Base-by-base conservation (phyloP, 1,140 invertebrate genomes). In the Drosophila pachea region DNA sequence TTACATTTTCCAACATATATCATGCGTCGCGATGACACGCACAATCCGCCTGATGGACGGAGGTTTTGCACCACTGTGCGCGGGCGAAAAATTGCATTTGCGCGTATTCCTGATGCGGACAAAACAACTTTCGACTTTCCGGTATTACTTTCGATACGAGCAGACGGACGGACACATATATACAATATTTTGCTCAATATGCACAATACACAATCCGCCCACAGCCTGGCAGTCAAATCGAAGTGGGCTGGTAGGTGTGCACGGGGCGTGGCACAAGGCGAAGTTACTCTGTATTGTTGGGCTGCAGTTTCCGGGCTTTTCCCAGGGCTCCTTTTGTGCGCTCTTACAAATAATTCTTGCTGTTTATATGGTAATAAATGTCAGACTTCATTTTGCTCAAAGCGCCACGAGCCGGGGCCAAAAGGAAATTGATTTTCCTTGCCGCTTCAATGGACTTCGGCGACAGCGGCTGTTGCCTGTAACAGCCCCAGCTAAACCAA, bases 321-420 rank as follows among this genome's bases (percentile, higher is more conserved):
- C 63, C 60, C 65, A 72, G 32, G 48, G 62, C 50, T 56, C 33
- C 58, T 42, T 78, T 82, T 83, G 78, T 72, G 56, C 42, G 60
- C 38, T 48, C 63, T 75, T 66, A 53, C 47, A 54, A 49, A 73
- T 69, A 77, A 74, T 82, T 77, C 78, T 65, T 68, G 65, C 73
- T 78, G 68, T 75, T 78, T 84, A 83, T 83, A 83, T 83, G 78
- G 78, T 78, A 83, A 83, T 83, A 83, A 83, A 83, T 84, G 78
- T 84, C 78, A 83, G 75, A 36, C 68, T 68, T 78, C 68, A 72
- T 71, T 75, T 78, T 49, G 69, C 68, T 47, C n/a, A 55, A 9
- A 42, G 50, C 47, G 31, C 54, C 48, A 45, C 8, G 7, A 63
- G 59, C 29, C 36, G 11, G 14, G 36, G 45, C 55, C 55, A 61